phyloP scores from a whole-genome alignment of 2,113 vertebrate species.

The Balaenoptera acutorostrata region DNA sequence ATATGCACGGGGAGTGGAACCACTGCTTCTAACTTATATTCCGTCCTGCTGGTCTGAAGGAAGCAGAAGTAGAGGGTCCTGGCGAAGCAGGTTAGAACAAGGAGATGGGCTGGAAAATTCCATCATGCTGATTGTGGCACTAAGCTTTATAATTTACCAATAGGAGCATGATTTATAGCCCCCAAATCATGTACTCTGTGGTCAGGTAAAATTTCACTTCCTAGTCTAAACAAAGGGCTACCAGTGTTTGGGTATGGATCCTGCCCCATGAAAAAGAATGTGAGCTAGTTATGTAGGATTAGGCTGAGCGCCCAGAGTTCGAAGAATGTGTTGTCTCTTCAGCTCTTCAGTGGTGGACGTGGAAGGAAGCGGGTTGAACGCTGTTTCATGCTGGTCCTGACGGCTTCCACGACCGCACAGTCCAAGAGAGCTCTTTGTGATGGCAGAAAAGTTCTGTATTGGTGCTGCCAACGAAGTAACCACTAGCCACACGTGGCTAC shows the following conservation, averaged over 20 bases:
- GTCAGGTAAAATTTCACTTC: background rate
- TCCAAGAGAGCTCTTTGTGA: background rate
- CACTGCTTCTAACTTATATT: background rate
- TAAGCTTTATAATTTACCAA: background rate
- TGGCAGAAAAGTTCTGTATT: background rate
- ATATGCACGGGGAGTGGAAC: accelerated
- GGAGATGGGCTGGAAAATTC: background rate
- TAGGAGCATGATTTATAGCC: background rate
- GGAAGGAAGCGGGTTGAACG: background rate
- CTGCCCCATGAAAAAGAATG: background rate
- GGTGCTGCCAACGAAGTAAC: background rate
- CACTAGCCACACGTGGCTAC: background rate
- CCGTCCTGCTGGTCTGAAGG: too few relatives aligned
- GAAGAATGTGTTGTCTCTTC: background rate
- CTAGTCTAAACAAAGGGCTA: background rate
- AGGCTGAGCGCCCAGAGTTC: background rate
- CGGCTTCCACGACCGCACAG: accelerated
- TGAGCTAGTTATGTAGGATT: background rate
- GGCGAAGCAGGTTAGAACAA: background rate
- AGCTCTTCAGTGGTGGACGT: background rate
- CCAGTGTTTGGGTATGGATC: background rate
- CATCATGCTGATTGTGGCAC: background rate
- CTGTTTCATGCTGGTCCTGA: background rate
- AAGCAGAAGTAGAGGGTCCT: background rate
- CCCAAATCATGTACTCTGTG: background rate